Evolutionary conservation across 2,888 invertebrate species (phyloP).

Genomic region (Ferdinandea cuprea): DNA sequence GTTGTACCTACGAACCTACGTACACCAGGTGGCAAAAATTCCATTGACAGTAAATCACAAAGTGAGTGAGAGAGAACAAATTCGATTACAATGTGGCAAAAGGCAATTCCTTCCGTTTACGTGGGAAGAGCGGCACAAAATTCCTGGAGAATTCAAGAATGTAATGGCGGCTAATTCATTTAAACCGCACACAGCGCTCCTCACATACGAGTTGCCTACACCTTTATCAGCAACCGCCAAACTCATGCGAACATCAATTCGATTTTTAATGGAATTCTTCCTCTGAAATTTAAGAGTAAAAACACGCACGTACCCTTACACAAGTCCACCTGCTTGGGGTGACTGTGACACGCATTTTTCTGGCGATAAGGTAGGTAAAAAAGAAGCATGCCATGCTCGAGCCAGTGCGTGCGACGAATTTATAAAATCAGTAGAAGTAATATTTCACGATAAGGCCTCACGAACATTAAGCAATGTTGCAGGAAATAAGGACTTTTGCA

Average conservation of each 20-base stretch:
- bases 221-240: neutral
- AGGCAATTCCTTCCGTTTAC: conserved; percentile 10
- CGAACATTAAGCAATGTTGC: neutral
- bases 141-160: conserved; percentile 36
- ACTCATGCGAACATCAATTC: conserved; percentile 41
- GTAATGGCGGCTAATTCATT: conserved; percentile 63
- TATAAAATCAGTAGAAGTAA: neutral
- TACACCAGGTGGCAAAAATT: conserved; percentile 45
- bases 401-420: conserved; percentile 19
- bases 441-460: neutral
- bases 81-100: conserved; percentile 54
- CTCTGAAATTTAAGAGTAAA: conserved; percentile 36
- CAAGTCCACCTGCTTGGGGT: neutral
- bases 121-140: conserved; percentile 25
- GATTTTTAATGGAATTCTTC: conserved; percentile 58
- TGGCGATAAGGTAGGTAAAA: neutral
- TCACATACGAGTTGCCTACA: neutral
- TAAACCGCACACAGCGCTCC: conserved; percentile 23
- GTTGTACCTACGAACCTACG: neutral
- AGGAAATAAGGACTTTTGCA: neutral
- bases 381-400: neutral
- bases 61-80: conserved; percentile 47
- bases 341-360: neutral
- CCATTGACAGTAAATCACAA: conserved; percentile 69
- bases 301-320: conserved; percentile 41